A percentile compares a stretch with the other conserved stretches of the same genome.
Conservation (phyloP, 2,888 invertebrate species). For the Drosophila aldrichi region DNA sequence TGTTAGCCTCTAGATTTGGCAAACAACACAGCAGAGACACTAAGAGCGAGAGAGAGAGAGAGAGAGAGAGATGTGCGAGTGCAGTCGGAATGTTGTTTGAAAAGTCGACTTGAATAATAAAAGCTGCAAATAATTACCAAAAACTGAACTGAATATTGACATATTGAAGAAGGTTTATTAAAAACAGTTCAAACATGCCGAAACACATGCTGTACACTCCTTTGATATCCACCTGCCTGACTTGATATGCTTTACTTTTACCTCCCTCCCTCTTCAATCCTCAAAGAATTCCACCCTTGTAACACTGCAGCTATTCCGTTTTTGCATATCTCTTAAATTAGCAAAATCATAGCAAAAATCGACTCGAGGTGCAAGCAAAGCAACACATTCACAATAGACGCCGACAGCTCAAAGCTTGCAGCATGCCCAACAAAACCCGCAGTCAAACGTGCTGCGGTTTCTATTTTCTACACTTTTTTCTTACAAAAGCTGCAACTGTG, state of each 20-base stretch:
- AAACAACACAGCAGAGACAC: slow-evolving; percentile 1
- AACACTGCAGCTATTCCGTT: not conserved
- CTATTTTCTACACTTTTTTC: slow-evolving; percentile 56
- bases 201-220: not conserved
- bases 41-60: too few species aligned
- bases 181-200: slow-evolving; percentile 1
- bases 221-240: slow-evolving; percentile 7
- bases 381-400: slow-evolving; percentile 22
- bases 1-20: slow-evolving; percentile 45
- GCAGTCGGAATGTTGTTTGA: slow-evolving; percentile 28
- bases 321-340: slow-evolving; percentile 46
- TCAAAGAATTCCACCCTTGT: not conserved
- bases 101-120: slow-evolving; percentile 3
- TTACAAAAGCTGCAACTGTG: slow-evolving; percentile 13
- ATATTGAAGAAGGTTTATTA: slow-evolving; percentile 11
- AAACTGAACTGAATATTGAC: slow-evolving; percentile 30
- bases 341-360: slow-evolving; percentile 57
- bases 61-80: slow-evolving; percentile 12
- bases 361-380: slow-evolving; percentile 33
- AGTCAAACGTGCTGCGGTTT: slow-evolving; percentile 74
- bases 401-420: slow-evolving; percentile 70
- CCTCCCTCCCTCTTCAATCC: not conserved
- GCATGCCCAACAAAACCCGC: slow-evolving; percentile 54
- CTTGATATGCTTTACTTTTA: not conserved
- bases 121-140: slow-evolving; percentile 30